A percentile compares a stretch with the other conserved stretches of the same genome.
These are phyloP conservation scores for Herpailurus yagouaroundi DNA, from an alignment of 2,113 vertebrate species.

Conservation along the genomic window DNA sequence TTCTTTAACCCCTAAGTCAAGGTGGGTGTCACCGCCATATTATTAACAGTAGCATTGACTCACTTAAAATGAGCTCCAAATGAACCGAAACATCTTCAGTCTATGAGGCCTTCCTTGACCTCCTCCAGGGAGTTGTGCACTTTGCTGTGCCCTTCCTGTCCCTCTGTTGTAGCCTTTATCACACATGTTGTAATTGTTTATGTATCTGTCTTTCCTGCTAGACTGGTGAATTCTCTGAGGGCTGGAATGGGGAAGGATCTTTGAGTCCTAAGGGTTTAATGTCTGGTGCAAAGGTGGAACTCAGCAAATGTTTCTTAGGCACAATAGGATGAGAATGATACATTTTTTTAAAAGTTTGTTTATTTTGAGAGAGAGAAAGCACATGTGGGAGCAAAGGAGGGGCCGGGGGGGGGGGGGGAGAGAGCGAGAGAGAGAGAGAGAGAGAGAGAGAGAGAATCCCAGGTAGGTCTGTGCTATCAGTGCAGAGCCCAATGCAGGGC, in stretches of 20 bases:
- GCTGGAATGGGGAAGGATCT: background rate
- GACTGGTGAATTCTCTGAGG: background rate
- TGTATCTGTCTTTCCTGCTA: background rate
- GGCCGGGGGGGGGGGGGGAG: no score
- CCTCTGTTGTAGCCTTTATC: background rate
- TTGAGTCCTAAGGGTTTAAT: background rate
- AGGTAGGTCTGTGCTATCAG: no score
- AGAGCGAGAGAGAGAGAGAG: no score
- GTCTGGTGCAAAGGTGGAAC: background rate
- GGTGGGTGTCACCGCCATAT: background rate
- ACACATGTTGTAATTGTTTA: background rate
- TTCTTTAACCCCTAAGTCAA: background rate
- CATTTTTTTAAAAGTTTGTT: background rate
- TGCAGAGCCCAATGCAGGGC: no score
- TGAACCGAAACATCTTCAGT: background rate
- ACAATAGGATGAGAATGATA: background rate
- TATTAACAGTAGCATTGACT: background rate
- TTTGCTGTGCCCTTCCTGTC: background rate
- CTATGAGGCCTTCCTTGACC: background rate
- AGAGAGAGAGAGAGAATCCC: no score
- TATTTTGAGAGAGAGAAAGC: no score
- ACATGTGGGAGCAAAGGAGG: no score
- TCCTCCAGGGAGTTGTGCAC: background rate
- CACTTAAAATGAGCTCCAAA: background rate
- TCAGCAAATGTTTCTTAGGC: background rate